A percentile compares a stretch with the other conserved stretches of the same genome.
phyloP scores from a whole-genome alignment of 2,797 vertebrate genomes.

The Siniperca scherzeri region DNA sequence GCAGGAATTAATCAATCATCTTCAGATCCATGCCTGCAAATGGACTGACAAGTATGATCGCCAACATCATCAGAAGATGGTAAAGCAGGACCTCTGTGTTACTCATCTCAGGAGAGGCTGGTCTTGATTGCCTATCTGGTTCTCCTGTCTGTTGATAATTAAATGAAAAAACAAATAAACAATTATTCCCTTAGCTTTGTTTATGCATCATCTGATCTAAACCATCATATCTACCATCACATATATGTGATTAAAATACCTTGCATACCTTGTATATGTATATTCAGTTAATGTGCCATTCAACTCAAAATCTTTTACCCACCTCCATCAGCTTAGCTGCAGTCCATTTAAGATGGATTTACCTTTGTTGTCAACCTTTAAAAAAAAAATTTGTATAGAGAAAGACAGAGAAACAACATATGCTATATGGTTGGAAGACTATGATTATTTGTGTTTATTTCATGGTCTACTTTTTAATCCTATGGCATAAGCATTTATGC shows the following conservation, averaged over 20 bases:
- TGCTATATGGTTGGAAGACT: too few species aligned
- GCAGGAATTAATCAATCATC: not conserved
- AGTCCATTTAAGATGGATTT: constrained; percentile 12
- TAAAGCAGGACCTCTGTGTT: constrained; percentile 12
- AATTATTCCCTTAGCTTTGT: not conserved
- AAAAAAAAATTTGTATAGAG: too few species aligned
- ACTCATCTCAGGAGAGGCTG: constrained; percentile 17
- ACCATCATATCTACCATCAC: not conserved
- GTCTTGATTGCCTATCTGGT: constrained; percentile 13
- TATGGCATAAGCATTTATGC: too few species aligned
- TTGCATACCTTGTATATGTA: too few species aligned
- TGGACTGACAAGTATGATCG: not conserved
- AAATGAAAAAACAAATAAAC: not conserved
- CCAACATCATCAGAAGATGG: too few species aligned
- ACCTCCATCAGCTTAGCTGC: constrained; percentile 3
- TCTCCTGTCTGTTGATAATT: constrained; percentile 8
- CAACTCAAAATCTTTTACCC: not conserved
- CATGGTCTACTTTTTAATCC: too few species aligned
- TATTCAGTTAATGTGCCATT: not conserved
- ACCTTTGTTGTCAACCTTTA: not conserved
- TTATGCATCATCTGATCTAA: not conserved
- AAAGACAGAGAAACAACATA: too few species aligned
- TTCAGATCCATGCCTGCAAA: constrained; percentile 15
- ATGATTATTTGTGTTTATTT: too few species aligned
- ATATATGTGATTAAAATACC: not conserved